Evolutionary conservation across 2,797 vertebrate species (phyloP), one percentile per base, ranked within the genome.

Genomic region (Danio jaintianensis): DNA sequence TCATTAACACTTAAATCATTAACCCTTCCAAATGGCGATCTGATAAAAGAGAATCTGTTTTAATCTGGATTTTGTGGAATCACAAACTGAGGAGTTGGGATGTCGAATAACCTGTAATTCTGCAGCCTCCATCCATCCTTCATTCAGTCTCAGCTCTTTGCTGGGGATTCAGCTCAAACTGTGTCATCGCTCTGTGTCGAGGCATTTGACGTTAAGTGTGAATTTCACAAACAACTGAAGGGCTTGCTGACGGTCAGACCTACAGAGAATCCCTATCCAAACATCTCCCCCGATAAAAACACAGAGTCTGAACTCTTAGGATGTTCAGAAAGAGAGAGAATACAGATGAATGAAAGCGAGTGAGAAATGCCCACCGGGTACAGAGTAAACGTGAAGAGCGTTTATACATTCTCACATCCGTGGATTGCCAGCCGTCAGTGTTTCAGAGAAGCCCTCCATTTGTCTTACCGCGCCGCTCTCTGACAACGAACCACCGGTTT

Each of bases 401-500:
- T 59, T 75, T 79, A 43, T 75, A 58, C 50, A 47, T 79, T 58
- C 43, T 68, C 20, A 53, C 62, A 68, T 78, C 53, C 20, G 16
- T 47, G 55, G 53, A 73, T 62, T 52, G 73, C 64, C 71, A 68
- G 61, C 50, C 77, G 10, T 74, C 66, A 80, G 69, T 55, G 59
- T 55, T 29, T 55, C 40, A 64, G 29, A 22, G 55, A 64, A 52
- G 52, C 71, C 15, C 20, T 68, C 13, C 61, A 53, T 83, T 86
- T 86, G 82, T 86, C 83, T 86, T 66, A 55, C 13, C 43, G 82
- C 72, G 83, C 48, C 77, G 72, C 83, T 80, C 76, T 84, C 52
- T 85, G 84, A 87, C 89, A 86, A 82, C 85, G 83, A 90, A 86
- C 81, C 71, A 67, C 66, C 63, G 16, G 69, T 75, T 82, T 78